These are phyloP conservation scores for Anoplophora glabripennis DNA, from an alignment of 1,140 invertebrate species.

Conservation along the genomic window DNA sequence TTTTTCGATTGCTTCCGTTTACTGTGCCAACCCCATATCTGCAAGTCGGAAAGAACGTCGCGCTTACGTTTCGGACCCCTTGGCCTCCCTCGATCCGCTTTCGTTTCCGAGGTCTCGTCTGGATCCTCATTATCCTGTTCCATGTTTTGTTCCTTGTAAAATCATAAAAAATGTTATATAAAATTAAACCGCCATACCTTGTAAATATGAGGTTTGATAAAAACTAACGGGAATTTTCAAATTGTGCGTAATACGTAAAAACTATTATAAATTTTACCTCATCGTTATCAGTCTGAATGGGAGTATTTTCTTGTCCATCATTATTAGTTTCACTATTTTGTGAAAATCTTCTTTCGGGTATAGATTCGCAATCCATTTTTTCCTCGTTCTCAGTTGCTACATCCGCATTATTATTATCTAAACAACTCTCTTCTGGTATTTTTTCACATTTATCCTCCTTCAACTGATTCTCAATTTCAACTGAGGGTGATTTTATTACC, in stretches of 20 bases:
- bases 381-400: conserved; percentile 38
- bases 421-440: conserved; percentile 35
- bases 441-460: conserved; percentile 25
- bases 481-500: conserved; percentile 22
- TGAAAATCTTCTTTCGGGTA: conserved; percentile 37
- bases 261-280: conserved; percentile 32
- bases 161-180: conserved; percentile 1
- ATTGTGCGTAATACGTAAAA: too few species aligned
- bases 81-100: conserved; percentile 50
- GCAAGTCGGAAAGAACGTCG: conserved; percentile 64
- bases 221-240: too few species aligned
- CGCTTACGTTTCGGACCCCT: conserved; percentile 58
- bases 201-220: too few species aligned
- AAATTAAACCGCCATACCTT: too few species aligned
- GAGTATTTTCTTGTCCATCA: conserved; percentile 38
- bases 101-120: conserved; percentile 44
- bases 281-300: conserved; percentile 43
- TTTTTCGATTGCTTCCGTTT: conserved; percentile 66
- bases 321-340: conserved; percentile 41
- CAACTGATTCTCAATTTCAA: conserved; percentile 15
- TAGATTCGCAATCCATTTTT: conserved; percentile 29
- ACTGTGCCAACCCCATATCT: conserved; percentile 72
- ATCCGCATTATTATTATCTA: conserved; percentile 45
- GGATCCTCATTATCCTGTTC: conserved; percentile 37
- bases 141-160: conserved; percentile 36